Conservation (phyloP, 2,888 invertebrate species). For the Amblyjoppa proteus region DNA sequence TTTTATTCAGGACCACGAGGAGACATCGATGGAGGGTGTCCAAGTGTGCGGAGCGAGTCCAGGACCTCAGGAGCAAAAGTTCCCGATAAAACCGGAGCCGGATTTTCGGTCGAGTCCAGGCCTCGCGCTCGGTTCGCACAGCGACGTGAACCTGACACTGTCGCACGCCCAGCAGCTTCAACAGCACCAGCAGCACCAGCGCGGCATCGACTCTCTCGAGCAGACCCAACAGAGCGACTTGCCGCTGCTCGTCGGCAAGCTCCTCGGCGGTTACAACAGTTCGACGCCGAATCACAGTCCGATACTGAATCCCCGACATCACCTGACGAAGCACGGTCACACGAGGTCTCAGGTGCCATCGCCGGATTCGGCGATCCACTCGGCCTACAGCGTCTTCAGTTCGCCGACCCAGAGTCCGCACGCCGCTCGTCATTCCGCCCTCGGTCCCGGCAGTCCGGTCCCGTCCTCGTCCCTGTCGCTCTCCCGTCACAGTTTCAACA, state of each 20-base stretch:
- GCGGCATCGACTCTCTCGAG: slow-evolving; percentile 78
- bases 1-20: slow-evolving; percentile 83
- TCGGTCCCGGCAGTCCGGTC: slow-evolving; percentile 83
- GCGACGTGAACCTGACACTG: slow-evolving; percentile 78
- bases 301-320: slow-evolving; percentile 84
- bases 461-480: slow-evolving; percentile 83
- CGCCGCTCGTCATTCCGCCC: slow-evolving; percentile 92
- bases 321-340: slow-evolving; percentile 83
- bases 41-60: slow-evolving; percentile 83
- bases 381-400: slow-evolving; percentile 93
- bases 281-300: slow-evolving; percentile 90
- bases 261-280: slow-evolving; percentile 88
- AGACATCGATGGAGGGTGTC: slow-evolving; percentile 85
- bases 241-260: slow-evolving; percentile 87
- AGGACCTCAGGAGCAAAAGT: slow-evolving; percentile 82
- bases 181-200: slow-evolving; percentile 68
- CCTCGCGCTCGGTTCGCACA: slow-evolving; percentile 76
- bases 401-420: slow-evolving; percentile 95
- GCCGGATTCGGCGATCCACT: slow-evolving; percentile 95
- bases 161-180: slow-evolving; percentile 80
- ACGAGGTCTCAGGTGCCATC: slow-evolving; percentile 88
- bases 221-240: slow-evolving; percentile 84
- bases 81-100: slow-evolving; percentile 83
- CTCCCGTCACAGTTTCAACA: slow-evolving; percentile 84
- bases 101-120: slow-evolving; percentile 83